Evolutionary conservation across 2,888 invertebrate genomes (phyloP).

Genomic region (Macaria notata): DNA sequence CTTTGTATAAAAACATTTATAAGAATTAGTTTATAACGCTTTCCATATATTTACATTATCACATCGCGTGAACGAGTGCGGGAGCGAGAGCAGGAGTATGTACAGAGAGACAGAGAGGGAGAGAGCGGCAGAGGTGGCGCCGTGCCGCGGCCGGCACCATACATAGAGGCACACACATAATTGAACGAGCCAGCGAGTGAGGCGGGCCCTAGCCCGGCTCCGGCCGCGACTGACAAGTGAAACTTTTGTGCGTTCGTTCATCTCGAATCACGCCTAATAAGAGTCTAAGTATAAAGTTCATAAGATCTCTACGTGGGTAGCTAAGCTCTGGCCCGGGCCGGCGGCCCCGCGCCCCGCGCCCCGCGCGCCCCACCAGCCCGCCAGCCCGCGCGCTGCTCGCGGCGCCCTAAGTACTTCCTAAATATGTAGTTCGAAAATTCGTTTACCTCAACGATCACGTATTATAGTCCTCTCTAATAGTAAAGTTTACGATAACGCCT

Average conservation of each 20-base stretch:
- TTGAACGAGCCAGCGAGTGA: constrained; percentile 49
- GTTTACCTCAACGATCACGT: constrained; percentile 16
- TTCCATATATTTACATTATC: constrained; percentile 66
- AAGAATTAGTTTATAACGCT: constrained; percentile 47
- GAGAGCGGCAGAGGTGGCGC: background rate
- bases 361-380: too few relatives aligned
- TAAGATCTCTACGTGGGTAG: constrained; percentile 53
- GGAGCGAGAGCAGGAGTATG: constrained; percentile 36
- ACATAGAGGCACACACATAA: constrained; percentile 50
- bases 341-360: constrained; percentile 25
- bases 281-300: constrained; percentile 46
- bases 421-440: constrained; percentile 24
- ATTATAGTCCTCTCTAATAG: constrained; percentile 17
- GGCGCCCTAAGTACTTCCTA: too few relatives aligned
- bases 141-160: constrained; percentile 8
- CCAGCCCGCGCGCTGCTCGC: too few relatives aligned
- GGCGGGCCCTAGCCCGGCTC: constrained; percentile 29
- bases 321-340: constrained; percentile 55
- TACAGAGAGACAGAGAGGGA: constrained; percentile 27
- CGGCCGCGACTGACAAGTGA: constrained; percentile 18
- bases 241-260: constrained; percentile 58
- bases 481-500: constrained; percentile 8
- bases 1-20: constrained; percentile 65
- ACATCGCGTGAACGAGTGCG: constrained; percentile 56
- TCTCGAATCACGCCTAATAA: constrained; percentile 46